These are phyloP conservation scores for Thamnaconus septentrionalis DNA, from an alignment of 2,113 vertebrate species.

Conservation along the genomic window DNA sequence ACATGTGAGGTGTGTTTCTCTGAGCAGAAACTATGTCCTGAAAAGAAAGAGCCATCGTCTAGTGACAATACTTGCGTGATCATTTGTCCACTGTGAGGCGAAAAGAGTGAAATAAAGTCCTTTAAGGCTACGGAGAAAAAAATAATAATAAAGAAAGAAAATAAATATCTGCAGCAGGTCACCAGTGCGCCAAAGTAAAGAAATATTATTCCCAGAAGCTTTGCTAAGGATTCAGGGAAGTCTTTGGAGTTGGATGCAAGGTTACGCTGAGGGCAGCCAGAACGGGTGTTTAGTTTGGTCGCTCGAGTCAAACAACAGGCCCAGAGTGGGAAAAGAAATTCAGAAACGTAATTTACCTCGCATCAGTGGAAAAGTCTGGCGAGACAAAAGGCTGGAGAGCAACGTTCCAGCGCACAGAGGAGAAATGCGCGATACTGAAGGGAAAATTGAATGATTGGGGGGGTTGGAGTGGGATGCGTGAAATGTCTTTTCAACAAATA, in stretches of 20 bases:
- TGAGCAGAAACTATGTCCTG: too few relatives aligned
- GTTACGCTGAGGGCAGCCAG: constrained; percentile 67
- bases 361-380: constrained; percentile 18
- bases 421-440: constrained; percentile 19
- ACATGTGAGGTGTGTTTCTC: too few relatives aligned
- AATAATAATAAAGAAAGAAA: constrained; percentile 35
- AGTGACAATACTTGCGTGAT: too few relatives aligned
- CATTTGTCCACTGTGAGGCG: background rate
- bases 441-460: constrained; percentile 17
- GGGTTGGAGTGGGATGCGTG: background rate
- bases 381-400: constrained; percentile 11
- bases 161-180: constrained; percentile 60
- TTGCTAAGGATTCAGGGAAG: constrained; percentile 63
- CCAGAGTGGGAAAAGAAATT: constrained; percentile 50
- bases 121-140: background rate
- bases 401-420: constrained; percentile 8
- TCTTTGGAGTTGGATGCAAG: constrained; percentile 66
- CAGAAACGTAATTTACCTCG: constrained; percentile 47
- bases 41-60: too few relatives aligned
- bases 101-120: constrained; percentile 28
- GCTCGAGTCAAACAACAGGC: constrained; percentile 56
- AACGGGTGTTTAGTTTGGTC: constrained; percentile 56
- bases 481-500: constrained; percentile 38
- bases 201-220: constrained; percentile 71
- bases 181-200: constrained; percentile 61